Conservation (phyloP, 2,797 vertebrate species). For the Ctenochaetus hawaiiensis region DNA sequence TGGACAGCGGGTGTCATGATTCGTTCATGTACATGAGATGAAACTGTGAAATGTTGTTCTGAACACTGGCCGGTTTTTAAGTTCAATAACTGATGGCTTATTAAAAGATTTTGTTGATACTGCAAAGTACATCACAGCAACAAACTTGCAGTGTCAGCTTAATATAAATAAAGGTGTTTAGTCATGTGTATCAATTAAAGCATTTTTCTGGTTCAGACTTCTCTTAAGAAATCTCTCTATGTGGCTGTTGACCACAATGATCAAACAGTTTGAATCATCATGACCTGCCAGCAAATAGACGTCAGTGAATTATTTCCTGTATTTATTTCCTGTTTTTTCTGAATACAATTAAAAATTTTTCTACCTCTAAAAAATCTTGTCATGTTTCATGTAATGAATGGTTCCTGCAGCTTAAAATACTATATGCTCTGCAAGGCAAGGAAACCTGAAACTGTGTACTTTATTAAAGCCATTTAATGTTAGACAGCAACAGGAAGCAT, state of each 20-base stretch:
- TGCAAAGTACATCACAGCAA: neutral
- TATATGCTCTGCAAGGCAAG: slow-evolving; percentile 35
- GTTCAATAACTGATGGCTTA: neutral
- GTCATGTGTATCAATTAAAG: neutral
- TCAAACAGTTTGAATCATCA: neutral
- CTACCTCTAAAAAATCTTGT: slow-evolving; percentile 11
- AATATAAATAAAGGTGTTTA: neutral
- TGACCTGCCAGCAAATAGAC: neutral
- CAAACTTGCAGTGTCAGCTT: neutral
- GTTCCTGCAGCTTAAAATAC: neutral
- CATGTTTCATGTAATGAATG: neutral
- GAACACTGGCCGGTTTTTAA: neutral
- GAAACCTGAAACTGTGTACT: slow-evolving; percentile 54
- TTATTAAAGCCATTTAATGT: slow-evolving; percentile 91
- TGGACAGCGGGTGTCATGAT: neutral
- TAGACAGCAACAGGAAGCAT: slow-evolving; percentile 92
- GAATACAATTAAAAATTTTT: slow-evolving; percentile 23
- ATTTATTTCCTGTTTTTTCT: slow-evolving; percentile 3
- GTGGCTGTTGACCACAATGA: neutral
- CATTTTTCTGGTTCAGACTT: neutral
- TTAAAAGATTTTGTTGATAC: neutral
- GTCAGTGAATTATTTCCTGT: neutral
- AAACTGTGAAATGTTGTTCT: slow-evolving; percentile 30
- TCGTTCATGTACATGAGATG: neutral
- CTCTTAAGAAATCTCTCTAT: neutral